These are phyloP conservation scores for Peromyscus melanophrys DNA, from an alignment of 2,797 vertebrate genomes.

Conservation along the genomic window DNA sequence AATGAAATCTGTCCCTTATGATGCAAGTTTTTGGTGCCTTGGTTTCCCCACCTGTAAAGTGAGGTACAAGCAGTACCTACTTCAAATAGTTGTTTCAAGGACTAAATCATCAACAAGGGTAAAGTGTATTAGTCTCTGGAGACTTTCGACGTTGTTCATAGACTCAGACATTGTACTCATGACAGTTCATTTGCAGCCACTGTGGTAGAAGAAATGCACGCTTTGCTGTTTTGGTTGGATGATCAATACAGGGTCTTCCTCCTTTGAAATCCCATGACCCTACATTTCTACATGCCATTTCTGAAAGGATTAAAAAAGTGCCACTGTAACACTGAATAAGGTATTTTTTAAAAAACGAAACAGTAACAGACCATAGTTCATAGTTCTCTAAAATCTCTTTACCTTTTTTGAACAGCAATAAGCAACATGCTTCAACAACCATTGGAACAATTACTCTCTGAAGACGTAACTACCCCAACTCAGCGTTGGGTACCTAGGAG, in stretches of 20 bases:
- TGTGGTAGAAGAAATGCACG: background rate
- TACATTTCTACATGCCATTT: conserved; percentile 31
- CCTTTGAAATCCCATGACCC: conserved; percentile 39
- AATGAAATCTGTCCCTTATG: background rate
- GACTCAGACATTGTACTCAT: background rate
- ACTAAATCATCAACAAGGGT: conserved; percentile 6
- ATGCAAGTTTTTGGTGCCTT: background rate
- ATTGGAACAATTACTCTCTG: background rate
- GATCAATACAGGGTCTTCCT: background rate
- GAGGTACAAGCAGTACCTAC: background rate
- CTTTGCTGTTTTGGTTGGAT: background rate
- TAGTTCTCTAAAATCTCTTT: background rate
- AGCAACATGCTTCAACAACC: background rate
- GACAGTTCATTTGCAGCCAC: background rate
- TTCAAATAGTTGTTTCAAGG: background rate
- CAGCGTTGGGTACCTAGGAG: background rate
- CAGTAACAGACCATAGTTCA: background rate
- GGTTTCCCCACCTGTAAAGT: background rate
- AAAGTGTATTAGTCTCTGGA: background rate
- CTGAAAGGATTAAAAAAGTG: conserved; percentile 13
- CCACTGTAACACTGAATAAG: background rate
- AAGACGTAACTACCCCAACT: background rate
- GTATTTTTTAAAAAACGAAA: background rate
- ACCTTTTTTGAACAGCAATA: background rate
- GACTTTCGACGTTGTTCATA: background rate